phyloP scores from a whole-genome alignment of 2,113 vertebrate species.

The Barbus barbus region DNA sequence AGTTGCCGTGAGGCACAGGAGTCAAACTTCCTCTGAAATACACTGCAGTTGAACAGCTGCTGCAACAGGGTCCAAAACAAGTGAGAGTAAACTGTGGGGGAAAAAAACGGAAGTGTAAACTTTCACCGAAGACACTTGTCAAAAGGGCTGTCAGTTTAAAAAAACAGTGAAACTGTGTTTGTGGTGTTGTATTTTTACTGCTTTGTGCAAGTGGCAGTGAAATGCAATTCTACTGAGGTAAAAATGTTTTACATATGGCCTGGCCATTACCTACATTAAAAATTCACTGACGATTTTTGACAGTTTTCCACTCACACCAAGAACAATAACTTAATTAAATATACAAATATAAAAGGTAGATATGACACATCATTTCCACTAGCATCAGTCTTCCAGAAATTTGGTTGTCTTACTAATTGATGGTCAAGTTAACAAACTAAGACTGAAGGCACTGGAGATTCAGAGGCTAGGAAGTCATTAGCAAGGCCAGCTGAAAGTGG shows the following conservation, averaged over 20 bases:
- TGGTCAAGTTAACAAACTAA: constrained; percentile 19
- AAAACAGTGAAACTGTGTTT: not conserved
- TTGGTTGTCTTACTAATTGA: not conserved
- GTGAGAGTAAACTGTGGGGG: not conserved
- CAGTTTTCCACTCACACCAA: no score
- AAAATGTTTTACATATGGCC: no score
- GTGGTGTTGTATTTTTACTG: not conserved
- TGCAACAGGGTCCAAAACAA: constrained; percentile 20
- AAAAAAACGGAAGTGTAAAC: not conserved
- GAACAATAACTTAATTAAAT: no score
- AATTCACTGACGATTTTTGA: no score
- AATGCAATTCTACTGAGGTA: not conserved
- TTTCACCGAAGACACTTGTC: not conserved
- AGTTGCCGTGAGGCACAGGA: not conserved
- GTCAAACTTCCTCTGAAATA: not conserved
- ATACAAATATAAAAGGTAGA: not conserved
- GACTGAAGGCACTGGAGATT: not conserved
- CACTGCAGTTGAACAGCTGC: constrained; percentile 33
- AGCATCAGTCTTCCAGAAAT: not conserved
- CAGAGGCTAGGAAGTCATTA: constrained; percentile 31
- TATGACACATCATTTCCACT: not conserved
- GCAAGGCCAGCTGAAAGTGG: not conserved
- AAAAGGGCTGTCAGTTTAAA: constrained; percentile 12
- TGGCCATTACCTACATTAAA: no score
- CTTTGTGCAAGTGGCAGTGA: not conserved